phyloP scores from a whole-genome alignment of 2,113 vertebrate genomes.

The Trogon melanurus region DNA sequence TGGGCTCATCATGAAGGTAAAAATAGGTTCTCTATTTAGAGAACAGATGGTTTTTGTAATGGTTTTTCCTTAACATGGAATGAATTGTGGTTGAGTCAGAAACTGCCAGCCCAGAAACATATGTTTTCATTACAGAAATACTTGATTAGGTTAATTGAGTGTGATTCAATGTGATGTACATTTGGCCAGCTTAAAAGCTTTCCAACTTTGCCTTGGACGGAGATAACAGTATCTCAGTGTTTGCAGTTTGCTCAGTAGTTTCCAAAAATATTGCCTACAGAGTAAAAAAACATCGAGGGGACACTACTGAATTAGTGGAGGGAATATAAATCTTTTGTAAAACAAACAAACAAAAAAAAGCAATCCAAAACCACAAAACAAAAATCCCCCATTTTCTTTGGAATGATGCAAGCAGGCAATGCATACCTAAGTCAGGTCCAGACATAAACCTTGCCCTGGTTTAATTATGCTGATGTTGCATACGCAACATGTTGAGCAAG shows the following conservation, averaged over 20 bases:
- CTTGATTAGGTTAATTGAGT: conserved; percentile 59
- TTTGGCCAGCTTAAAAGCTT: conserved; percentile 30
- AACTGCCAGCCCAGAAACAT: conserved; percentile 18
- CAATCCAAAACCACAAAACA: background rate
- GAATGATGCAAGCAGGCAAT: background rate
- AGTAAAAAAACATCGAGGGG: background rate
- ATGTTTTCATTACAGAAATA: conserved; percentile 52
- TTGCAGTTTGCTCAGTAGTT: background rate
- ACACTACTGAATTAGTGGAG: background rate
- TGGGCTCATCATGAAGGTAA: conserved; percentile 19
- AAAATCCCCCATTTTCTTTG: background rate
- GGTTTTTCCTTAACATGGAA: conserved; percentile 53
- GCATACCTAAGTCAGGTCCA: background rate
- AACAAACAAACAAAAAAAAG: background rate
- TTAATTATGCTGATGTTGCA: background rate
- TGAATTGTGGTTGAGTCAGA: conserved; percentile 53
- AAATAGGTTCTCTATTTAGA: conserved; percentile 75
- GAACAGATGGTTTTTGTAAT: conserved; percentile 76
- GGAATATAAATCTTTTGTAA: background rate
- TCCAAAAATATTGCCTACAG: background rate
- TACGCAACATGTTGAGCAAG: background rate
- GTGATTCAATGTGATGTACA: conserved; percentile 2
- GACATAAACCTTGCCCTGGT: background rate
- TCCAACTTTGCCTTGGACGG: background rate
- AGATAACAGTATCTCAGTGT: background rate